phyloP scores from a whole-genome alignment of 2,113 vertebrate genomes.

The Stercorarius parasiticus region DNA sequence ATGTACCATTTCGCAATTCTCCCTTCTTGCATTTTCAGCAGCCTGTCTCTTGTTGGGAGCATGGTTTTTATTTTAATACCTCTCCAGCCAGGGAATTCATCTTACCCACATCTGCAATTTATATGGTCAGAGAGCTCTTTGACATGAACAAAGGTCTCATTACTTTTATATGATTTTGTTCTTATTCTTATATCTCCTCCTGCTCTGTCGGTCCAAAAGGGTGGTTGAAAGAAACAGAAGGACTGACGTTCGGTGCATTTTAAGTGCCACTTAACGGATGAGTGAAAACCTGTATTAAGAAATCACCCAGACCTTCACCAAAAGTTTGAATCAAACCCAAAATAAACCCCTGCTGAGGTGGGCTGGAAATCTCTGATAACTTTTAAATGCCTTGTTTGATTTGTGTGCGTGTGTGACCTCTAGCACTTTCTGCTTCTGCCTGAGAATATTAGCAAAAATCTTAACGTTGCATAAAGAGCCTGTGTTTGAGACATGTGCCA shows the following conservation, averaged over 20 bases:
- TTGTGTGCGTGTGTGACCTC: neutral
- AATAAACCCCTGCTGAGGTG: conserved; percentile 52
- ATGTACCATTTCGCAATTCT: conserved; percentile 74
- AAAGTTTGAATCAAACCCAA: conserved; percentile 63
- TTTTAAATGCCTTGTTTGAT: conserved; percentile 61
- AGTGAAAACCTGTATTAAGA: conserved; percentile 61
- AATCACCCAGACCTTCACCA: conserved; percentile 44
- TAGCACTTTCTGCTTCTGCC: conserved; percentile 17
- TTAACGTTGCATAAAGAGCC: conserved; percentile 14
- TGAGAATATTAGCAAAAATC: neutral
- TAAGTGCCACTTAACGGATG: conserved; percentile 42
- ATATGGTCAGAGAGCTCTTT: conserved; percentile 50
- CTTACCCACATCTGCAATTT: conserved; percentile 68
- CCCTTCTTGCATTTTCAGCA: conserved; percentile 67
- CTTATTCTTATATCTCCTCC: conserved; percentile 52
- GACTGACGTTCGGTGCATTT: neutral
- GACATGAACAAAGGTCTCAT: conserved; percentile 61
- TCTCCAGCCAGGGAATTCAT: conserved; percentile 57
- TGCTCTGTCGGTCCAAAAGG: conserved; percentile 31
- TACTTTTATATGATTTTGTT: conserved; percentile 62
- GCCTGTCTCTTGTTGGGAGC: conserved; percentile 56
- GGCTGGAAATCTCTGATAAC: conserved; percentile 53
- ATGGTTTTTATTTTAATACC: conserved; percentile 53
- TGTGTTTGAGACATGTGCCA: neutral
- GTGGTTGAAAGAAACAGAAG: conserved; percentile 34